Conservation (phyloP, 1,140 invertebrate species). For the Sipha flava region DNA sequence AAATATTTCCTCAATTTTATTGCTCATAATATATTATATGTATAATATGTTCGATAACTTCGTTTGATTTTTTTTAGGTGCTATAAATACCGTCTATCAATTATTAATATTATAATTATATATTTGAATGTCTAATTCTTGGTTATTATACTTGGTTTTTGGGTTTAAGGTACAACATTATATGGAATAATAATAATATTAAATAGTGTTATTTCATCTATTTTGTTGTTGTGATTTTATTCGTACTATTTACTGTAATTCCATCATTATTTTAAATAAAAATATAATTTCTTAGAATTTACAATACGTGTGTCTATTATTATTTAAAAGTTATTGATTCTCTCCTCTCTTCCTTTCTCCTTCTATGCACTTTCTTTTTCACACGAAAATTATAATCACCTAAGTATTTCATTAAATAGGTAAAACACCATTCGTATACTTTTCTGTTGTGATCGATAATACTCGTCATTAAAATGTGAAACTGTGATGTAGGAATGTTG, state of each 20-base stretch:
- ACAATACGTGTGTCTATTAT: not conserved
- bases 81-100: not conserved
- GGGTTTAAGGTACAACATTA: not conserved
- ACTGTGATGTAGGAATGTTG: not conserved
- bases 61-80: not conserved
- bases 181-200: not conserved
- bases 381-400: too few relatives aligned
- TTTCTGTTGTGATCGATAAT: too few relatives aligned
- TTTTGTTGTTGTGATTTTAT: slow-evolving; percentile 15
- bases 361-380: too few relatives aligned
- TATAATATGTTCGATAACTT: not conserved
- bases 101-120: not conserved
- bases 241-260: not conserved
- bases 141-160: not conserved
- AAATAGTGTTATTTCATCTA: not conserved
- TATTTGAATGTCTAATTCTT: not conserved
- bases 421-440: too few relatives aligned
- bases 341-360: too few relatives aligned
- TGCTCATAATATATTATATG: not conserved
- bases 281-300: not conserved
- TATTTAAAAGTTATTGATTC: too few relatives aligned
- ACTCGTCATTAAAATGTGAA: too few relatives aligned
- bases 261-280: not conserved
- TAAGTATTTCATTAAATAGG: too few relatives aligned
- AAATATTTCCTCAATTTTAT: not conserved